Base-by-base conservation (phyloP, 2,797 vertebrate species). In the Microctenopoma stevenorrisi region DNA sequence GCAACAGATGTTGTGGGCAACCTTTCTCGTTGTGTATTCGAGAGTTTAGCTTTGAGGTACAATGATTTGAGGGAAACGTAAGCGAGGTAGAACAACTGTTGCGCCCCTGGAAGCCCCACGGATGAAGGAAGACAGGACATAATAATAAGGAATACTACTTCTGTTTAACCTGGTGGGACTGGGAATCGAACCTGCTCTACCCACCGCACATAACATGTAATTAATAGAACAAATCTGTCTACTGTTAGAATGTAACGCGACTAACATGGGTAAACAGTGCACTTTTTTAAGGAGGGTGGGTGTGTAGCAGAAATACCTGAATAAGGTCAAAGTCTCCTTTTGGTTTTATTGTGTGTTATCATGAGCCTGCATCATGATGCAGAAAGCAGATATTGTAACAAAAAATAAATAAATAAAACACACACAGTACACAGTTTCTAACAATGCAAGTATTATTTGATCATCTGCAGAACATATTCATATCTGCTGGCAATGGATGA, bases 1-100 rank as follows among this genome's bases (percentile, higher is more conserved):
- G 88, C 76, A 79, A 89, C 89, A 87, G 91, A 91, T 84, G 87
- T 86, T 92, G 90, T 92, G 90, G 89, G 86, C 83, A 91, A 91
- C 89, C 84, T 66, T 78, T 28, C 65, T 76, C 56, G 33, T 38
- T 62, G 83, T 74, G 77, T 76, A 60, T 71, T 76, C 16, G 28
- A 48, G 70, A 78, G 67, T 57, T 10, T 33, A 75, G 54, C 61
- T 48, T 3, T 13, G 35, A n/a, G 49, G 76, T 54, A 88, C 79
- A 89, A 90, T 72, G 85, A 74, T 88, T 30, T 85, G 81, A 89
- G 49, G 66, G 74, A 71, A 79, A 86, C 82, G 74, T 85, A 85
- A 64, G 64, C 49, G 52, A 67, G 70, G 84, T 73, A 64, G 83
- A 66, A 64, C 58, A 72, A 52, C 79, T 37, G 16, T 58, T 47